Percentiles rank a stretch among this genome's conserved stretches.
These are phyloP conservation scores for Glaucidium brasilianum DNA, from an alignment of 2,113 vertebrate species.

Conservation along the genomic window DNA sequence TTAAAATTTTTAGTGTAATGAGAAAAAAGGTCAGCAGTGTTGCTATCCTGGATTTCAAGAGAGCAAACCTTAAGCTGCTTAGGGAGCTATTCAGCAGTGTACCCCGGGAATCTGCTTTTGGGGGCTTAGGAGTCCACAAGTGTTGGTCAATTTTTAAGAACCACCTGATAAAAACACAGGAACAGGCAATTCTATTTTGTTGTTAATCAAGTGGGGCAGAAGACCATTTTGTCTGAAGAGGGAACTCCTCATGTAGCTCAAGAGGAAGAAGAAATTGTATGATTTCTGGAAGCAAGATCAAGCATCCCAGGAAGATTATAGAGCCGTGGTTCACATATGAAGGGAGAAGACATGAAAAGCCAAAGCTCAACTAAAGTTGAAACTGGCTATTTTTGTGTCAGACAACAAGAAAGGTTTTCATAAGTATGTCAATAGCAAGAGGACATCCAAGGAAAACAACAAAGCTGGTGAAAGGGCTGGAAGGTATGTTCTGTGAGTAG, in stretches of 20 bases:
- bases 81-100: background rate
- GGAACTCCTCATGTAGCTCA: background rate
- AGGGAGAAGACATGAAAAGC: background rate
- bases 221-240: background rate
- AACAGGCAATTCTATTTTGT: background rate
- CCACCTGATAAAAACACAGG: background rate
- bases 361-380: background rate
- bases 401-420: background rate
- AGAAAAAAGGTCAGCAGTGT: background rate
- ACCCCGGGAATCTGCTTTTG: background rate
- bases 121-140: fast-evolving
- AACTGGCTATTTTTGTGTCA: background rate
- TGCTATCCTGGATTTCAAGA: background rate
- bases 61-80: background rate
- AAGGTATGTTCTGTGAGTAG: background rate
- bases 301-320: background rate
- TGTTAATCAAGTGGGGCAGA: background rate
- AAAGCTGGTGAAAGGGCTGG: background rate
- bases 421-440: background rate
- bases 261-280: background rate
- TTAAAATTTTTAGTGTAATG: background rate
- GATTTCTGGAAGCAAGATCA: background rate
- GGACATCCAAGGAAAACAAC: background rate
- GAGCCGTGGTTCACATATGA: background rate
- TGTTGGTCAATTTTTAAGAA: background rate